Evolutionary conservation across 2,888 invertebrate species (phyloP).

Genomic region (Creontiades dilutus): DNA sequence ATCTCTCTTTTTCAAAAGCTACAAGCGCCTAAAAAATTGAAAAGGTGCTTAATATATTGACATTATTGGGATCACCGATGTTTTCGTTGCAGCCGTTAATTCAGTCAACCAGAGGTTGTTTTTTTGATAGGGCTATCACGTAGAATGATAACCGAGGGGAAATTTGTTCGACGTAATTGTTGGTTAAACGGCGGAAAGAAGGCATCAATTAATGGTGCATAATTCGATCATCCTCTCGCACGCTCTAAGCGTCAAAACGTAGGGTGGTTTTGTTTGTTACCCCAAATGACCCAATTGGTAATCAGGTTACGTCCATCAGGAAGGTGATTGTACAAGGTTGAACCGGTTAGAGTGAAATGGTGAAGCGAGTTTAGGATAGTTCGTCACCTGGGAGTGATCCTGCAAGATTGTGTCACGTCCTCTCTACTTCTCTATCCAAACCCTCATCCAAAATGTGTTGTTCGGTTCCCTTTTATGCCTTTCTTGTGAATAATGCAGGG

Average conservation of each 20-base stretch:
- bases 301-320: slow-evolving; percentile 30
- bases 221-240: slow-evolving; percentile 24
- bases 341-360: neutral
- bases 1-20: no score
- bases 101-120: no score
- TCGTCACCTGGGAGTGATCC: slow-evolving; percentile 55
- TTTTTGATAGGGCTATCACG: no score
- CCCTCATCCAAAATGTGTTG: slow-evolving; percentile 14
- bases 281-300: slow-evolving; percentile 44
- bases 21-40: no score
- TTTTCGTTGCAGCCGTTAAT: no score
- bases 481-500: slow-evolving; percentile 54
- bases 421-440: neutral
- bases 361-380: neutral
- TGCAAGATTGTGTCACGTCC: slow-evolving; percentile 48
- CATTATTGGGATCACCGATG: no score
- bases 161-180: no score
- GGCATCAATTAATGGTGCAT: neutral
- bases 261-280: slow-evolving; percentile 46
- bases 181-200: no score
- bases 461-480: slow-evolving; percentile 36
- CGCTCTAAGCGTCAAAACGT: neutral
- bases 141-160: no score
- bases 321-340: neutral
- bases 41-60: no score